Base-by-base conservation (phyloP, 1,140 invertebrate species). In the Trachymyrmex cornetzi region DNA sequence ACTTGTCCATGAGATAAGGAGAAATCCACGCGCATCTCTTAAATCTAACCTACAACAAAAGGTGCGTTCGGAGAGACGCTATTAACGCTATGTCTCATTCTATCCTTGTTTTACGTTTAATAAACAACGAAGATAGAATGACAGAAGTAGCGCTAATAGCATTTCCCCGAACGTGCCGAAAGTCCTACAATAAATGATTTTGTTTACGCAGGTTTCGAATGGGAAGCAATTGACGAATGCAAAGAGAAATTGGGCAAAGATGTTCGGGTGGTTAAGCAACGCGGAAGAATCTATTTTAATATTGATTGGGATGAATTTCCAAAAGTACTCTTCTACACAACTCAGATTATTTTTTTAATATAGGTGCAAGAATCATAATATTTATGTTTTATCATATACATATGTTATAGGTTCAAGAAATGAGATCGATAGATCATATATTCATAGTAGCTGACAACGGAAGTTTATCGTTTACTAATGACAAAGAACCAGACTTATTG, bases 211-310 rank as follows among this genome's bases (percentile, higher is more conserved):
- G 96, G 96, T 50, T 96, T 97, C 87, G 96, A 97, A 91, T 89
- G 89, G 88, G 90, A 95, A 59, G 96, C 96, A 5, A 90, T 94
- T 11, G 96, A 96, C 55, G 96, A 97, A 92, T 96, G 95, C 75
- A 92, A 88, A 86, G 95, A 96, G 92, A 96, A 95, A 89, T 93
- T 96, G 81, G 87, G 92, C 19, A 87, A 92, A 80, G 87, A 91
- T 77, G 86, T 93, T 30, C 63, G 79, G 14, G 69, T 92, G 14
- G 87, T 93, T 53, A 91, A 93, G 38, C 89, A 93, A 67, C 93
- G 95, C 72, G 96, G 96, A 27, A 94, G 94, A 87, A 95, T 97
- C n/a, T 95, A 94, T 63, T 95, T 96, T 85, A 94, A 95, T 80
- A 88, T 96, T 30, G 71, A 91, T 27, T 53, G 88, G 38, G 27